Conservation (phyloP, 2,888 invertebrate genomes). For the Drosophila recens region DNA sequence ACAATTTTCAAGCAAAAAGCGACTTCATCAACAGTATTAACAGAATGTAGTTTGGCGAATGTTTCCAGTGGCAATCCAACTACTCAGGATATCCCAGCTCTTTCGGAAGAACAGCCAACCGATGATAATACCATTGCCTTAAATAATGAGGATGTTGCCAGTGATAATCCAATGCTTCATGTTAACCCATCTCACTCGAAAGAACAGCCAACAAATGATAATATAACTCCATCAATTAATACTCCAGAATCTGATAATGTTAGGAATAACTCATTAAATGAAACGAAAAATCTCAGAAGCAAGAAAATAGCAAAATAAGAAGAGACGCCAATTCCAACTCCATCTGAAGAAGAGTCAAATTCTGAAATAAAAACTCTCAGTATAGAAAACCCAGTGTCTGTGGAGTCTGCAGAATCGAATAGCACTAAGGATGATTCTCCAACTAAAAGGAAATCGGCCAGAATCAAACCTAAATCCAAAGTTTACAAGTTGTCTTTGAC, state of each 20-base stretch:
- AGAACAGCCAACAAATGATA: background rate
- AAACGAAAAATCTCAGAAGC: background rate
- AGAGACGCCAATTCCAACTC: background rate
- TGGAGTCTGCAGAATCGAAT: background rate
- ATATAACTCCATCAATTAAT: background rate
- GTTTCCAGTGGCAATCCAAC: background rate
- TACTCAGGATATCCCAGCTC: background rate
- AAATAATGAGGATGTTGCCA: background rate
- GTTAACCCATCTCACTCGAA: background rate
- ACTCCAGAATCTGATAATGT: background rate
- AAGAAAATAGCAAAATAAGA: background rate
- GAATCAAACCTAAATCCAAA: background rate
- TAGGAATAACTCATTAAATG: background rate
- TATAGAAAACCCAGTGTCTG: background rate
- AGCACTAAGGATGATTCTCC: background rate
- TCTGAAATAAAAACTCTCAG: background rate
- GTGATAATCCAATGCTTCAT: no score
- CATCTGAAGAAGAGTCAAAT: background rate
- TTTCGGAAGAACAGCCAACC: background rate
- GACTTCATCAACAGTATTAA: conserved; percentile 1
- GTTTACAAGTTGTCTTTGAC: background rate
- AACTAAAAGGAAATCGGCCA: background rate
- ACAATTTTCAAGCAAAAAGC: background rate
- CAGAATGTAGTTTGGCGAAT: background rate
- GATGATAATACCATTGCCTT: background rate